Evolutionary conservation across 2,113 vertebrate genomes (phyloP).

Genomic region (Pan troglodytes): NHGRI_mPanTro3-v2.1_pri NC_086015.1:73200501-73201000

Average conservation of each 20-base stretch:
- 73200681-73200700: background rate
- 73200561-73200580: background rate
- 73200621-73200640: background rate
- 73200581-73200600: background rate
- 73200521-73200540: background rate
- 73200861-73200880: background rate
- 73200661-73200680: background rate
- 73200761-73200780: slow-evolving; percentile 2
- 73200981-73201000: too few relatives aligned
- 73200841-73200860: background rate
- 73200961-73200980: background rate
- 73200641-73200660: background rate
- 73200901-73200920: background rate
- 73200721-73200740: background rate
- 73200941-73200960: background rate
- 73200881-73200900: too few relatives aligned
- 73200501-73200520: background rate
- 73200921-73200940: background rate
- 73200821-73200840: background rate
- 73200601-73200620: background rate
- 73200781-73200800: background rate
- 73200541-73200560: background rate
- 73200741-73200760: background rate
- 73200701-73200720: background rate
- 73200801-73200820: background rate